A percentile compares a stretch with the other conserved stretches of the same genome.
These are phyloP conservation scores for Anguilla pacifica DNA, from an alignment of 2,797 vertebrate species.

Conservation along the genomic window DNA sequence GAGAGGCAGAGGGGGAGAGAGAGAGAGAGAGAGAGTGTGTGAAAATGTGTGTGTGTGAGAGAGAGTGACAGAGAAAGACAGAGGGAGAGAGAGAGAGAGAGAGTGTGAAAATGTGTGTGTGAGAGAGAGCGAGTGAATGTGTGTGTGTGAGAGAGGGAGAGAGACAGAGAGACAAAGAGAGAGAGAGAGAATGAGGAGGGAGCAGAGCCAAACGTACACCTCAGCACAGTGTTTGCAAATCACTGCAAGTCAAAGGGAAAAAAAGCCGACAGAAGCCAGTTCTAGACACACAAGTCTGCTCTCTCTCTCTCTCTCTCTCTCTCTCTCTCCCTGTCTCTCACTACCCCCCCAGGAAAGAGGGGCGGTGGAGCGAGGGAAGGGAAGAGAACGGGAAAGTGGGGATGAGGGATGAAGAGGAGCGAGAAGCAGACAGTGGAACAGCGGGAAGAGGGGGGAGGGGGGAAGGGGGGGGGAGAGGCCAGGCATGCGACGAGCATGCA, in stretches of 20 bases:
- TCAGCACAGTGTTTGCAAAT: conserved; percentile 44
- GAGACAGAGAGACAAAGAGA: conserved; percentile 36
- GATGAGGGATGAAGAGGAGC: conserved; percentile 45
- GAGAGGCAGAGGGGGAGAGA: conserved; percentile 48
- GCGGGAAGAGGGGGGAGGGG: conserved; percentile 55
- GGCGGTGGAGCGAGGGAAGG: conserved; percentile 64
- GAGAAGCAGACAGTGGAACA: conserved; percentile 50
- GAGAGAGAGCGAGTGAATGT: conserved; percentile 40
- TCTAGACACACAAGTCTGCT: conserved; percentile 53
- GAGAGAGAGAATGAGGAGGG: conserved; percentile 51
- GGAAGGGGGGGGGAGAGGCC: conserved; percentile 42
- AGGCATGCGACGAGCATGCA: not conserved
- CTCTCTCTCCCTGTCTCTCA: conserved; percentile 20
- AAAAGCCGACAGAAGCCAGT: conserved; percentile 51
- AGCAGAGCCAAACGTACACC: conserved; percentile 39
- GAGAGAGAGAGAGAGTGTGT: conserved; percentile 42
- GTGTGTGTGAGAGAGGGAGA: not conserved
- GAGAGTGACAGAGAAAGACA: not conserved
- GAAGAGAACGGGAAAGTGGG: conserved; percentile 36
- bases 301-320: conserved; percentile 29
- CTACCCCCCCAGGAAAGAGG: not conserved
- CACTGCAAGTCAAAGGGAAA: conserved; percentile 48
- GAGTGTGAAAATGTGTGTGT: conserved; percentile 34
- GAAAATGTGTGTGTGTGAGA: not conserved
- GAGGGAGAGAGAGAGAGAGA: not conserved